A percentile compares a stretch with the other conserved stretches of the same genome.
Conservation (phyloP, 2,797 vertebrate species). For the Vireo griseus region DNA sequence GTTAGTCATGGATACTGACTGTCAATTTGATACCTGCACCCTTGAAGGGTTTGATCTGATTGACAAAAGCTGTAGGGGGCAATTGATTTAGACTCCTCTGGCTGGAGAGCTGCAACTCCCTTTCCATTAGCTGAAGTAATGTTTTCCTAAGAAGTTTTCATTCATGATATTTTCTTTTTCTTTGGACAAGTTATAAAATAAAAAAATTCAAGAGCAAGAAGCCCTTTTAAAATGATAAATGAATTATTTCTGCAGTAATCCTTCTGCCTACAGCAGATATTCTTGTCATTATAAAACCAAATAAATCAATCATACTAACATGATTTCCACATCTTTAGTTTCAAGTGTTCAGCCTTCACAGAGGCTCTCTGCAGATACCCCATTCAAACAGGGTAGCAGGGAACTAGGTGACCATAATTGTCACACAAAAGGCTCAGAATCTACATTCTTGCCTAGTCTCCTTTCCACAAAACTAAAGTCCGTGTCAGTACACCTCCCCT, state of each 20-base stretch:
- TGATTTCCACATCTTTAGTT: not conserved
- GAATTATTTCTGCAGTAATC: not conserved
- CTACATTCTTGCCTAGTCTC: not conserved
- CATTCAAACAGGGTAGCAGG: not conserved
- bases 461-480: not conserved
- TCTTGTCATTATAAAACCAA: not conserved
- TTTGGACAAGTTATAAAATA: not conserved
- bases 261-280: not conserved
- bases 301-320: not conserved
- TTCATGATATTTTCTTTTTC: not conserved
- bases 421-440: not conserved
- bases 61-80: not conserved
- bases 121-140: not conserved
- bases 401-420: not conserved
- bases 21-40: not conserved
- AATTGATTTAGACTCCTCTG: not conserved
- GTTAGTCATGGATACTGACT: not conserved
- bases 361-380: not conserved
- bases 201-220: not conserved
- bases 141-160: not conserved
- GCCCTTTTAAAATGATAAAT: not conserved
- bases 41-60: not conserved
- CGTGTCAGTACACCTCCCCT: not conserved
- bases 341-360: not conserved
- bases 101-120: not conserved